phyloP scores from a whole-genome alignment of 2,797 vertebrate genomes.

The Pipistrellus pygmaeus region DNA sequence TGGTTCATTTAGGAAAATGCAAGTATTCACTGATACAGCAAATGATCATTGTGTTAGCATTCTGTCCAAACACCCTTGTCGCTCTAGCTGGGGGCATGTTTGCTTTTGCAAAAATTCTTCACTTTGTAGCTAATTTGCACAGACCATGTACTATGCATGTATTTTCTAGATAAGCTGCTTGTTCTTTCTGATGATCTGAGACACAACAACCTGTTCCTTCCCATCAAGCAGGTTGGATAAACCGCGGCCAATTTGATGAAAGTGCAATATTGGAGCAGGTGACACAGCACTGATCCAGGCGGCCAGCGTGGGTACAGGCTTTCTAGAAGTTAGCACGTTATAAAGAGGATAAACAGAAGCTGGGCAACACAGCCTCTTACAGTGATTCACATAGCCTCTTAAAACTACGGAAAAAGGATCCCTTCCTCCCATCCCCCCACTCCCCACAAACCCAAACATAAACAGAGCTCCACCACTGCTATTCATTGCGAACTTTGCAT shows the following conservation, averaged over 20 bases:
- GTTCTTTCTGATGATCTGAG: conserved; percentile 1
- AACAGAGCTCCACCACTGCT: neutral
- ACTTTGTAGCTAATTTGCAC: conserved; percentile 1
- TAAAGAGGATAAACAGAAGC: neutral
- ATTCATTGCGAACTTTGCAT: conserved; percentile 3
- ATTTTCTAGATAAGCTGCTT: neutral
- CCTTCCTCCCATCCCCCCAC: accelerated
- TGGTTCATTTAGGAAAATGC: neutral
- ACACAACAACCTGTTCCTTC: neutral
- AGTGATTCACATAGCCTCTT: neutral
- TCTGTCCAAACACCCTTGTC: neutral
- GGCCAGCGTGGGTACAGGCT: conserved; percentile 12
- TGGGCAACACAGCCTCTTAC: neutral
- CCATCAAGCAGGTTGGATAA: conserved; percentile 1
- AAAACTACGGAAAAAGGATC: neutral
- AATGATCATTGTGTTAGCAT: accelerated
- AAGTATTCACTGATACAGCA: neutral
- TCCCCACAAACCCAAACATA: neutral
- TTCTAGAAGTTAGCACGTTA: conserved; percentile 1
- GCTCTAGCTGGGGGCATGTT: neutral
- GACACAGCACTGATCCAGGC: neutral
- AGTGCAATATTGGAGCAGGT: accelerated
- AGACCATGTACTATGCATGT: neutral
- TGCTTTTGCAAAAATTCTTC: neutral
- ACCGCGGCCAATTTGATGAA: neutral